A percentile compares a stretch with the other conserved stretches of the same genome.
Conservation (phyloP, 2,888 invertebrate species). For the Cistogaster globosa region DNA sequence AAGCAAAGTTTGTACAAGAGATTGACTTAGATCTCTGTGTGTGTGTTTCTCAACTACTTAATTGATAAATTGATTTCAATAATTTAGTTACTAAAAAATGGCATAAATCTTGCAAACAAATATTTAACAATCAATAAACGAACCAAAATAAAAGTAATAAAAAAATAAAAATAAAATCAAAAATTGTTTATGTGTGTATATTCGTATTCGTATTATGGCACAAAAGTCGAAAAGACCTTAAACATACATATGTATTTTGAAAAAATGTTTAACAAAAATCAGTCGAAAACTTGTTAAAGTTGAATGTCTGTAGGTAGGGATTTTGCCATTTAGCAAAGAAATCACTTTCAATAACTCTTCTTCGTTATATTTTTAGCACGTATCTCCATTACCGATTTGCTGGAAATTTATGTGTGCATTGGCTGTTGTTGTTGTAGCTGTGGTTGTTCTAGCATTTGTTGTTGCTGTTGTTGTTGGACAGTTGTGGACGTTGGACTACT, state of each 20-base stretch:
- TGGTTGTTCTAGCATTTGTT: slow-evolving; percentile 74
- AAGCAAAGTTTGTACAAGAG: neutral
- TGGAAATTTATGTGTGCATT: slow-evolving; percentile 63
- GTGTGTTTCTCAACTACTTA: slow-evolving; percentile 17
- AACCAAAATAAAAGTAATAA: slow-evolving; percentile 35
- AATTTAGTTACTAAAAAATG: slow-evolving; percentile 49
- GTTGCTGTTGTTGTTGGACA: slow-evolving; percentile 74
- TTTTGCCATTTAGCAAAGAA: slow-evolving; percentile 35
- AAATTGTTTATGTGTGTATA: slow-evolving; percentile 12
- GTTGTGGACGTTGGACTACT: slow-evolving; percentile 83
- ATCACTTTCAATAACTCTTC: slow-evolving; percentile 46
- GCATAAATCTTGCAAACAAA: slow-evolving; percentile 55
- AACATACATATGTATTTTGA: neutral
- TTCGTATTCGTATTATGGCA: slow-evolving; percentile 51
- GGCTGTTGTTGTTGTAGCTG: slow-evolving; percentile 74
- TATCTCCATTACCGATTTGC: neutral
- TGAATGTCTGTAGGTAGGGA: neutral
- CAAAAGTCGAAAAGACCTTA: slow-evolving; percentile 54
- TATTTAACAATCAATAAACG: slow-evolving; percentile 39
- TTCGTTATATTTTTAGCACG: slow-evolving; percentile 5
- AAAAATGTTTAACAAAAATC: slow-evolving; percentile 54
- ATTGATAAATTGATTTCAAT: slow-evolving; percentile 25
- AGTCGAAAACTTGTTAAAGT: slow-evolving; percentile 44
- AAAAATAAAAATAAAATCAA: slow-evolving; percentile 45
- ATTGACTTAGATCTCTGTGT: neutral